Evolutionary conservation across 2,888 invertebrate species (phyloP).

Genomic region (Drosophila melanosoma): DNA sequence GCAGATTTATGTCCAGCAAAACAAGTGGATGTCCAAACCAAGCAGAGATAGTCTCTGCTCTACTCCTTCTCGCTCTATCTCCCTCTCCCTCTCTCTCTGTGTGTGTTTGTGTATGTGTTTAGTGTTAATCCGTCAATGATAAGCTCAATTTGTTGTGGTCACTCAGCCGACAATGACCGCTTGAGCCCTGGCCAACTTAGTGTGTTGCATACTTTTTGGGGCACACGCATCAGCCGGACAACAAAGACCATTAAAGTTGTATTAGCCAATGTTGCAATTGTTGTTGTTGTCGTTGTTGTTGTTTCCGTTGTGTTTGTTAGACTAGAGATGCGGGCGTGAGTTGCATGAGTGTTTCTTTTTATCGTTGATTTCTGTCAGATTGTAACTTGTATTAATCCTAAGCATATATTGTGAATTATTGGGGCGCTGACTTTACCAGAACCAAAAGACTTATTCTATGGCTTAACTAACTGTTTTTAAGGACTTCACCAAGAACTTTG

Average conservation of each 20-base stretch:
- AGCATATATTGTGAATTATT: not conserved
- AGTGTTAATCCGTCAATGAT: conserved; percentile 83
- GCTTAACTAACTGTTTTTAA: not conserved
- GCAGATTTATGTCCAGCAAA: conserved; percentile 68
- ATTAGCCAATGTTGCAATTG: conserved; percentile 46
- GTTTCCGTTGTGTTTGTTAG: conserved; percentile 3
- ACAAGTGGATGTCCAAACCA: conserved; percentile 49
- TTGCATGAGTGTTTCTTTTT: not conserved
- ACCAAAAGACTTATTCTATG: not conserved
- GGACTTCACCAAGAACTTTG: not conserved
- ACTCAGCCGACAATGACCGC: conserved; percentile 71
- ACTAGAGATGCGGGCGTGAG: conserved; percentile 59
- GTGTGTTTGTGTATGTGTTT: conserved; percentile 62
- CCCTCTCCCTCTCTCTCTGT: not conserved
- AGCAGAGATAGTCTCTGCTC: conserved; percentile 16
- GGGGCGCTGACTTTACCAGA: not conserved
- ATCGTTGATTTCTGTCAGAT: not conserved
- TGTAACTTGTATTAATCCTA: not conserved
- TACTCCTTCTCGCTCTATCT: conserved; percentile 15
- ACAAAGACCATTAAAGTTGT: conserved; percentile 70
- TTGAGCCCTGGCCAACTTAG: conserved; percentile 37
- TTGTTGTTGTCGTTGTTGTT: conserved; percentile 12
- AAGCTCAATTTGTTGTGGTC: conserved; percentile 82
- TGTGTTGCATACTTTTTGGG: conserved; percentile 57
- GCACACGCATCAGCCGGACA: conserved; percentile 8